Evolutionary conservation across 2,113 vertebrate species (phyloP).

Genomic region (Campylomormyrus tamandua): DNA sequence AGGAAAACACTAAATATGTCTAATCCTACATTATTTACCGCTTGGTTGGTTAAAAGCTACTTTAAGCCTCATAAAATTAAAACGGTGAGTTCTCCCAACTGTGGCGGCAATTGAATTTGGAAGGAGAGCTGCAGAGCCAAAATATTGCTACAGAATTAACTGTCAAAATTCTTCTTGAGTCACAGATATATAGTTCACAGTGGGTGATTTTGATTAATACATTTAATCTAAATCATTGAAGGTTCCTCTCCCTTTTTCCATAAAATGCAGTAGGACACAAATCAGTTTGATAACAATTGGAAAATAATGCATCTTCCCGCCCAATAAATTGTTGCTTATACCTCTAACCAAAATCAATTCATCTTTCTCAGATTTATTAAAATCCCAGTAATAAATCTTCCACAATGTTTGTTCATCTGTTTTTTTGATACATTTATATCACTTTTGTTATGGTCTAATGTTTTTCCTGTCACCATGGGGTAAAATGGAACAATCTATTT

Average conservation of each 20-base stretch:
- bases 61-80: conserved; percentile 98
- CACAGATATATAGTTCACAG: conserved; percentile 99
- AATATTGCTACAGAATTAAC: conserved; percentile 99
- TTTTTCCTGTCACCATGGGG: conserved; percentile 88
- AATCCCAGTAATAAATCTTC: conserved; percentile 94
- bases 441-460: conserved; percentile 95
- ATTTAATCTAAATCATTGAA: conserved; percentile 98
- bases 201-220: conserved; percentile 97
- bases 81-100: conserved; percentile 81
- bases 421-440: conserved; percentile 98
- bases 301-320: conserved; percentile 99
- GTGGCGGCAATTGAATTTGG: conserved; percentile 88
- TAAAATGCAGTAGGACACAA: conserved; percentile 99
- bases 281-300: conserved; percentile 99
- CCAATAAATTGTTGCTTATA: conserved; percentile 99
- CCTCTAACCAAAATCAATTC: conserved; percentile 99
- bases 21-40: conserved; percentile 95
- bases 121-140: conserved; percentile 91
- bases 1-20: conserved; percentile 98
- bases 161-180: conserved; percentile 98
- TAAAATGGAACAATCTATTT: conserved; percentile 99
- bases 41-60: conserved; percentile 97
- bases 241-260: conserved; percentile 96
- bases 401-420: conserved; percentile 99
- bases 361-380: conserved; percentile 95